Base-by-base conservation (phyloP, 2,113 vertebrate genomes). In the Baryphthengus martii region DNA sequence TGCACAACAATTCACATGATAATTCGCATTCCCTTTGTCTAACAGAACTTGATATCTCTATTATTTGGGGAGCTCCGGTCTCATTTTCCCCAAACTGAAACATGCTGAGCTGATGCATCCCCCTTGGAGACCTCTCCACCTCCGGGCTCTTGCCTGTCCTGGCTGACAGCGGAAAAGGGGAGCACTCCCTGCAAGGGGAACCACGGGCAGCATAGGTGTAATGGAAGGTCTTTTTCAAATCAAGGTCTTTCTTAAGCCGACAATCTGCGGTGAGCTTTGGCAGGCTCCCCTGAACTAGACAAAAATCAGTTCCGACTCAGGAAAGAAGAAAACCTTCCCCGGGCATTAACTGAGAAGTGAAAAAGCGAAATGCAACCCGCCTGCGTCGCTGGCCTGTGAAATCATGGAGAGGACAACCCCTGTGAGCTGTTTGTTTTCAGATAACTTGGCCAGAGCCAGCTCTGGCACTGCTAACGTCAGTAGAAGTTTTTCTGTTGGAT, bases 21-120 rank as follows among this genome's bases (percentile, higher is more conserved):
- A 93, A 95, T 87, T 90, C 85, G 81, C 52, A 19, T 94, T 93
- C 68, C 37, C 86, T 95, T 96, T 95, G 62, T 94, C 82, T 89
- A 86, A 50, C 56, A 82, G 40, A 96, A 96, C 49, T 76, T 87
- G 90, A 94, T 89, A 92, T 96, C 95, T 95, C 80, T 92, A 89
- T 97, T 94, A 94, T 91, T 89, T 44, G 77, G 39, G 94, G 73
- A 95, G n/a, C 92, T 81, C 74, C 0, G 4, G 86, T 79, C 92
- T 70, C 9, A 1, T 39, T 94, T 92, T 92, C 35, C 77, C 44
- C n/a, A 61, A 75, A 45, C 35, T 29, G 84, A 89, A 90, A 87
- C 25, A 7, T 4, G 7, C 82, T 90, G 63, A 94, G 87, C 37
- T 2, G 2, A 76, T 40, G 45, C 9, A 1, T 84, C 52, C 29